A percentile compares a stretch with the other conserved stretches of the same genome.
Conservation (phyloP, 2,888 invertebrate species). For the Taphrorychus bicolor region DNA sequence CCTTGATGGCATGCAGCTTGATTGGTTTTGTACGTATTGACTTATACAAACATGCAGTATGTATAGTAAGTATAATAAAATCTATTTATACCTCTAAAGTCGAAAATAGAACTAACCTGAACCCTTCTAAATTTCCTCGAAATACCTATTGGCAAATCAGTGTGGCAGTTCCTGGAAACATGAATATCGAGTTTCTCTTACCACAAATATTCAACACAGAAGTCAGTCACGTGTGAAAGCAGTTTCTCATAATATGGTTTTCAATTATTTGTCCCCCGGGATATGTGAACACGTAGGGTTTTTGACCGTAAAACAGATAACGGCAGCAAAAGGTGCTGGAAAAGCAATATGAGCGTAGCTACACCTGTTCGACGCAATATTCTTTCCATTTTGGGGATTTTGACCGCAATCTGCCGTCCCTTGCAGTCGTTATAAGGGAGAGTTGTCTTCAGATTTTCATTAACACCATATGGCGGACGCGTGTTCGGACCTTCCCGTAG, state of each 20-base stretch:
- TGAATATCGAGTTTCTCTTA: not conserved
- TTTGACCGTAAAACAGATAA: not conserved
- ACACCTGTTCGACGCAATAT: constrained; percentile 41
- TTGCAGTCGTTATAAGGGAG: constrained; percentile 44
- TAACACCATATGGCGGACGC: constrained; percentile 48
- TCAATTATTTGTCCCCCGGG: no score
- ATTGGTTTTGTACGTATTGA: not conserved
- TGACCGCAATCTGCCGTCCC: constrained; percentile 41
- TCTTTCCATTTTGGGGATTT: constrained; percentile 41
- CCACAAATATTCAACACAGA: not conserved
- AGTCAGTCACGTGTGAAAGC: no score
- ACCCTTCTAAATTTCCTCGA: not conserved
- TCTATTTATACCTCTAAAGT: not conserved
- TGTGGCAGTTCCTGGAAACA: not conserved
- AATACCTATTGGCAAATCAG: not conserved
- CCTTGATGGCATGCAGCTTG: not conserved
- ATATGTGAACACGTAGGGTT: not conserved
- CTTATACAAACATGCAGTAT: not conserved
- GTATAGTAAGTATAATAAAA: no score
- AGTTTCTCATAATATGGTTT: no score
- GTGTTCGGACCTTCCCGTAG: constrained; percentile 40
- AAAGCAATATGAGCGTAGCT: constrained; percentile 35
- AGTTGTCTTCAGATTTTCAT: constrained; percentile 51
- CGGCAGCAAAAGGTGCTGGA: constrained; percentile 23
- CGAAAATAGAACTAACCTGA: not conserved